Percentiles rank a stretch among this genome's conserved stretches.
Conservation (phyloP, 92 coral and sea anemone species). For the Anthopleura xanthogrammica region DNA sequence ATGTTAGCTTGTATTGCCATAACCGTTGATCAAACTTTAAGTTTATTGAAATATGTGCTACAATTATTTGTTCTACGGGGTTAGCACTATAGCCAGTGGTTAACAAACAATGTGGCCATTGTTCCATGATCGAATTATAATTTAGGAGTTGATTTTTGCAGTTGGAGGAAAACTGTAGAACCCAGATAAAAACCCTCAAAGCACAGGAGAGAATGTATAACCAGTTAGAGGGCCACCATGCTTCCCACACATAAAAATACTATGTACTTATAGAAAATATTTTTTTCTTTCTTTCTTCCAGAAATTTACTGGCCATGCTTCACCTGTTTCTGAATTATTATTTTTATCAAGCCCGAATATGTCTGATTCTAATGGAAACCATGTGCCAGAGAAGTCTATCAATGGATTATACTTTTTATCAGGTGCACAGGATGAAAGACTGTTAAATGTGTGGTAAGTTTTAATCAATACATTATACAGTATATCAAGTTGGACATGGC, state of each 20-base stretch:
- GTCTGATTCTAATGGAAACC: slow-evolving; percentile 71
- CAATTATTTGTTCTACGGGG: too few species aligned
- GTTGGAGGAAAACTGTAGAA: too few species aligned
- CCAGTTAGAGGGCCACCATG: too few species aligned
- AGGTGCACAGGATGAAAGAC: slow-evolving; percentile 88
- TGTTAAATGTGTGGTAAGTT: slow-evolving; percentile 84
- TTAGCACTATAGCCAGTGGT: too few species aligned
- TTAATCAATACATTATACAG: background rate
- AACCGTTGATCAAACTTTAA: too few species aligned
- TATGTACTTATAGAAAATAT: background rate
- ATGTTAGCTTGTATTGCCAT: background rate
- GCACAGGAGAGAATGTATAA: too few species aligned
- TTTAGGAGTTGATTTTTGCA: too few species aligned
- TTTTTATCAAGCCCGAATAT: slow-evolving; percentile 73
- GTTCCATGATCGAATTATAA: background rate
- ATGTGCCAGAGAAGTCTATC: slow-evolving; percentile 57
- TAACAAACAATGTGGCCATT: too few species aligned
- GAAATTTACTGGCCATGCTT: slow-evolving; percentile 96
- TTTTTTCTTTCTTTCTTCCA: slow-evolving; percentile 15
- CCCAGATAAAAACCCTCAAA: too few species aligned
- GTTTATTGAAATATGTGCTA: too few species aligned
- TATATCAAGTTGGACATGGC: too few species aligned
- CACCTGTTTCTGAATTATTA: slow-evolving; percentile 73
- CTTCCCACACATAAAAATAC: background rate
- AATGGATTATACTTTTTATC: slow-evolving; percentile 85